Conservation (phyloP, 1,140 invertebrate species). For the Drosophila lowei region DNA sequence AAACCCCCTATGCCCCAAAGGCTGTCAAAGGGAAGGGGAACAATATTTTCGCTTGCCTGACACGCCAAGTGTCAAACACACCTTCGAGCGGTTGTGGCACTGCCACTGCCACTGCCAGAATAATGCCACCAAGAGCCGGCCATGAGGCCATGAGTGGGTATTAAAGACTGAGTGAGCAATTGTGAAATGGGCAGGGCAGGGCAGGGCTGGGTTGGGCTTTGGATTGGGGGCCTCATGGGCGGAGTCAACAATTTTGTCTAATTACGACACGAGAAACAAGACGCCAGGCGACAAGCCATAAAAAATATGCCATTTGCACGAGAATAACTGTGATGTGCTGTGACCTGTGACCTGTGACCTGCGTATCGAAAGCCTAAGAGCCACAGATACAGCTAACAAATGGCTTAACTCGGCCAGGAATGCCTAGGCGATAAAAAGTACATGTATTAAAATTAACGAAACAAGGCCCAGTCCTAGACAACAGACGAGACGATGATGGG, state of each 20-base stretch:
- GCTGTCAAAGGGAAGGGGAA: slow-evolving; percentile 8
- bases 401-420: slow-evolving; percentile 53
- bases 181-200: slow-evolving; percentile 1
- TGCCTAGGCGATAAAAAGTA: slow-evolving; percentile 63
- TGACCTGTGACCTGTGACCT: slow-evolving; percentile 35
- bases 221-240: slow-evolving; percentile 27
- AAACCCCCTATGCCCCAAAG: neutral
- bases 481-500: slow-evolving; percentile 29
- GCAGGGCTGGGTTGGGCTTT: slow-evolving; percentile 7
- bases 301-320: slow-evolving; percentile 72
- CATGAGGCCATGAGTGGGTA: slow-evolving; percentile 15
- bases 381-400: slow-evolving; percentile 58
- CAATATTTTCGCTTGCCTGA: slow-evolving; percentile 41
- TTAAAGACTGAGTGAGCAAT: slow-evolving; percentile 36
- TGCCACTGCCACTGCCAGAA: neutral
- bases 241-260: slow-evolving; percentile 64
- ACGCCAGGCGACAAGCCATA: slow-evolving; percentile 53
- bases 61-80: slow-evolving; percentile 60
- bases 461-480: slow-evolving; percentile 38
- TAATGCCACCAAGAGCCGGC: slow-evolving; percentile 7
- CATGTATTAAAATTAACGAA: slow-evolving; percentile 74
- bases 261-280: slow-evolving; percentile 48
- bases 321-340: slow-evolving; percentile 64
- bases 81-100: slow-evolving; percentile 38
- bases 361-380: slow-evolving; percentile 32